phyloP scores from a whole-genome alignment of 2,888 invertebrate genomes.

The Yponomeuta malinellus region DNA sequence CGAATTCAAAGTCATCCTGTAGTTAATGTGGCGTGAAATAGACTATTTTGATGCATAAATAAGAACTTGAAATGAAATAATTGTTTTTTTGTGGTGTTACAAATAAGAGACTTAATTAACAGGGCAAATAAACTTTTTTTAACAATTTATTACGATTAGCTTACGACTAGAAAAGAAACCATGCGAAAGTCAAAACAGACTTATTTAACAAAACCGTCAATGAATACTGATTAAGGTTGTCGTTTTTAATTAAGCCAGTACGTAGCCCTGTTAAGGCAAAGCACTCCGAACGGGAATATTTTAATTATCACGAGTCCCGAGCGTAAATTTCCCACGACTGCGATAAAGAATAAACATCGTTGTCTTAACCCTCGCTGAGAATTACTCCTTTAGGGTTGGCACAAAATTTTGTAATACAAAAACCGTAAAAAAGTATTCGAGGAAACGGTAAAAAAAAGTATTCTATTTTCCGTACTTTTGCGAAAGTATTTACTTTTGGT shows the following conservation, averaged over 20 bases:
- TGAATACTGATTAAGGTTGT: conserved; percentile 56
- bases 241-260: conserved; percentile 54
- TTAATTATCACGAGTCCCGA: conserved; percentile 54
- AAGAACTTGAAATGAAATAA: no score
- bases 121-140: neutral
- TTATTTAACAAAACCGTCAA: conserved; percentile 27
- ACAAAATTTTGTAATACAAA: conserved; percentile 8
- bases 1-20: no score
- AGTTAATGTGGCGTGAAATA: no score
- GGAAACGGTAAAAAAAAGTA: no score
- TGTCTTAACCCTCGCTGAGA: conserved; percentile 66
- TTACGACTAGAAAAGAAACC: neutral
- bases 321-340: conserved; percentile 75
- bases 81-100: no score
- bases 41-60: no score
- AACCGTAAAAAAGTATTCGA: neutral
- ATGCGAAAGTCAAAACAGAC: neutral
- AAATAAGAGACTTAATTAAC: neutral
- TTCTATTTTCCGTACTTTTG: no score
- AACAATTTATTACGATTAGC: neutral
- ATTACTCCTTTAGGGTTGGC: conserved; percentile 59
- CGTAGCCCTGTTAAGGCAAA: conserved; percentile 25
- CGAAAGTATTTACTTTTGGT: no score
- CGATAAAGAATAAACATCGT: conserved; percentile 75
- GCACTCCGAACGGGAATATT: conserved; percentile 58